phyloP scores from a whole-genome alignment of 2,888 invertebrate genomes.

The Chrysomela aeneicollis region DNA sequence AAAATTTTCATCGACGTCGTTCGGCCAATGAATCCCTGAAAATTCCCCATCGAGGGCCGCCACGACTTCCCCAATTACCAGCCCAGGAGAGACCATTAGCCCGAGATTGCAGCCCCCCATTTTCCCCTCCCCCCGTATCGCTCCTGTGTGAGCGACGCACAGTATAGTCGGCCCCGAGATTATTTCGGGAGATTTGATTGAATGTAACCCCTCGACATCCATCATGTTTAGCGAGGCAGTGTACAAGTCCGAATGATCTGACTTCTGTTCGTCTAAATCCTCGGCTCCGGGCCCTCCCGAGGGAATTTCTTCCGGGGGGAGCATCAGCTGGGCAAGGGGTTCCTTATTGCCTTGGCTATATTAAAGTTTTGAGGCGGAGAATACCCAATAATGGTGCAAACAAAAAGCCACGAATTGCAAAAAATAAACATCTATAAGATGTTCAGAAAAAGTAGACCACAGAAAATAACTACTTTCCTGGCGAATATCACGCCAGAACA shows the following conservation, averaged over 20 bases:
- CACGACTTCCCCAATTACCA: slow-evolving; percentile 35
- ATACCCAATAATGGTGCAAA: too few species aligned
- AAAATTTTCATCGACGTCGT: background rate
- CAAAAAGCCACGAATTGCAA: too few species aligned
- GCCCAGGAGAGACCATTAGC: slow-evolving; percentile 39
- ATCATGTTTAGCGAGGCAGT: slow-evolving; percentile 54
- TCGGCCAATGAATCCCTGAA: background rate
- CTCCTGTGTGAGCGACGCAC: slow-evolving; percentile 45
- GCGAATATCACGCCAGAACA: too few species aligned
- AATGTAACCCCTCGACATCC: slow-evolving; percentile 54
- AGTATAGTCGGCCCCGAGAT: slow-evolving; percentile 52
- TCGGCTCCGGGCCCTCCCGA: slow-evolving; percentile 43
- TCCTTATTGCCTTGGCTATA: too few species aligned
- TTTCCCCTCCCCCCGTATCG: slow-evolving; percentile 29
- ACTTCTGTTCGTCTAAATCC: slow-evolving; percentile 55
- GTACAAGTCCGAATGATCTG: slow-evolving; percentile 54
- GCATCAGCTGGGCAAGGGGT: background rate
- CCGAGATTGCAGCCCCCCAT: slow-evolving; percentile 40
- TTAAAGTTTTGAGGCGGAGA: too few species aligned
- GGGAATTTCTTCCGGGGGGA: slow-evolving; percentile 38
- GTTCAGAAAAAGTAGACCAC: too few species aligned
- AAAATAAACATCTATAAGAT: too few species aligned
- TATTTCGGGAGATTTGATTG: slow-evolving; percentile 55
- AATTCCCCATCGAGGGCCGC: slow-evolving; percentile 8
- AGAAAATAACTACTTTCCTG: too few species aligned